phyloP scores from a whole-genome alignment of 2,113 vertebrate species.

The Noctilio leporinus region DNA sequence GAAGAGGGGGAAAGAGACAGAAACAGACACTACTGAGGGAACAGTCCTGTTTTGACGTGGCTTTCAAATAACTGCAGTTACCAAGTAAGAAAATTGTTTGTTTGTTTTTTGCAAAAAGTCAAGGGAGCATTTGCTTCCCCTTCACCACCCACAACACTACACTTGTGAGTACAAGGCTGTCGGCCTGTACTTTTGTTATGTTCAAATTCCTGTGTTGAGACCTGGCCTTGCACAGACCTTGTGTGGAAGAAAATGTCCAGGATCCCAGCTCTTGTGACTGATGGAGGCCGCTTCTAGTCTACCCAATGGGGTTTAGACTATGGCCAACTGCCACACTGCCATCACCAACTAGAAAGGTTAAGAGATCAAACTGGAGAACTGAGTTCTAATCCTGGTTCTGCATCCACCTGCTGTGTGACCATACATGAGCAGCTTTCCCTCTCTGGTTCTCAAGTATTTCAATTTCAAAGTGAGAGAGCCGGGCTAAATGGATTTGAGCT shows the following conservation, averaged over 20 bases:
- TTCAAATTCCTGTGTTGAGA: neutral
- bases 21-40: neutral
- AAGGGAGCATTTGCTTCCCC: neutral
- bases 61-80: constrained; percentile 22
- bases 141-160: neutral
- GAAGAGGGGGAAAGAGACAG: neutral
- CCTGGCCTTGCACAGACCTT: neutral
- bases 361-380: fast-evolving
- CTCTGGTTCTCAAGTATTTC: neutral
- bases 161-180: neutral
- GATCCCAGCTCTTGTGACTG: neutral
- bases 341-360: fast-evolving
- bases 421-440: neutral
- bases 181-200: neutral
- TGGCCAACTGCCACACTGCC: neutral
- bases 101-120: neutral
- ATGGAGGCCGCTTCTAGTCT: neutral
- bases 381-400: neutral
- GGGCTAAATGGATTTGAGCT: neutral
- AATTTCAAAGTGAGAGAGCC: neutral
- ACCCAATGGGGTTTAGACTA: fast-evolving
- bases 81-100: constrained; percentile 37
- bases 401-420: neutral
- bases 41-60: neutral
- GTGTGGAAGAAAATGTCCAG: neutral